phyloP scores from a whole-genome alignment of 2,797 vertebrate genomes.

The Sebastes miniatus region DNA sequence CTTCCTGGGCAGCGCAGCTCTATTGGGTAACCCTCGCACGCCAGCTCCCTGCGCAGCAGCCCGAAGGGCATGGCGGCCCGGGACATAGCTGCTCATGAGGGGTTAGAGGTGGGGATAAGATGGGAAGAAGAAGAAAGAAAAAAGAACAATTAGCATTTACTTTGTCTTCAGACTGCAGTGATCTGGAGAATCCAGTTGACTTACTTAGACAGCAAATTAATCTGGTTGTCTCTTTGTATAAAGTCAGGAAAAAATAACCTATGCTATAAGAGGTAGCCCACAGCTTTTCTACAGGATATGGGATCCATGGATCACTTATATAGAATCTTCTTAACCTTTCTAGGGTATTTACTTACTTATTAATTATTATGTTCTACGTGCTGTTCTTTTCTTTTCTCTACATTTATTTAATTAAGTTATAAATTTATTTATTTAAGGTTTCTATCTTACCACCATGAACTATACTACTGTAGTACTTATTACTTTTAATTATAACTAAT shows the following conservation, averaged over 20 bases:
- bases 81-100: conserved; percentile 82
- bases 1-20: conserved; percentile 92
- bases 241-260: neutral
- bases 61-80: conserved; percentile 89
- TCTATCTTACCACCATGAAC: too few species aligned
- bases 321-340: too few species aligned
- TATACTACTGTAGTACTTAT: too few species aligned
- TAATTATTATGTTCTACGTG: too few species aligned
- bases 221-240: neutral
- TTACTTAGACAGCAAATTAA: neutral
- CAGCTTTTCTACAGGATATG: too few species aligned
- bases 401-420: too few species aligned
- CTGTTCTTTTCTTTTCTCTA: too few species aligned
- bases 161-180: neutral
- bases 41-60: conserved; percentile 89
- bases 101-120: neutral
- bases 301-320: too few species aligned
- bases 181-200: neutral
- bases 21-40: conserved; percentile 92
- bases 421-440: too few species aligned
- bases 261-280: too few species aligned
- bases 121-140: neutral
- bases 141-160: neutral
- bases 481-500: too few species aligned
- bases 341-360: too few species aligned